phyloP scores from a whole-genome alignment of 1,140 invertebrate genomes.

The Sycophaga agraensis region DNA sequence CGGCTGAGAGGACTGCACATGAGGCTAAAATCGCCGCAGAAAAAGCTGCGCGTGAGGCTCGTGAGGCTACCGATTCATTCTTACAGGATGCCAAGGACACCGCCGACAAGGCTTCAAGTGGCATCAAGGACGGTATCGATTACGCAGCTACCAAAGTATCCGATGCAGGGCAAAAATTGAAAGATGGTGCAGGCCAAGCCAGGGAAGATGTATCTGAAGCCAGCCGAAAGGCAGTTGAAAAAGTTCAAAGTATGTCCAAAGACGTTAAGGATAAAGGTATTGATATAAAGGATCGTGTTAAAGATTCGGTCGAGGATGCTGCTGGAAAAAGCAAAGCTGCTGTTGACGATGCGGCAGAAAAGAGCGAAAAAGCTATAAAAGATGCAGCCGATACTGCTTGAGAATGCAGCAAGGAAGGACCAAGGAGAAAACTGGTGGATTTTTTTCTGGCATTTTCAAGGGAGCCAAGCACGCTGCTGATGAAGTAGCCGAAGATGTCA shows the following conservation, averaged over 20 bases:
- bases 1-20: background rate
- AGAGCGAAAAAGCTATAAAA: background rate
- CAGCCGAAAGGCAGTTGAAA: constrained; percentile 1
- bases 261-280: constrained; percentile 4
- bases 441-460: constrained; percentile 27
- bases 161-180: background rate
- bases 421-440: constrained; percentile 31
- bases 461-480: constrained; percentile 19
- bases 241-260: constrained; percentile 24
- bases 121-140: constrained; percentile 27
- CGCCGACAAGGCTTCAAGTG: background rate
- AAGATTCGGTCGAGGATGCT: background rate
- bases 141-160: background rate
- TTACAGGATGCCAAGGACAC: background rate
- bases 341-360: background rate
- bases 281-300: constrained; percentile 31
- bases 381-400: constrained; percentile 30
- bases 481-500: background rate
- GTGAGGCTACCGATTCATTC: no score
- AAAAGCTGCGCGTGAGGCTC: constrained; percentile 13
- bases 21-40: constrained; percentile 34
- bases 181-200: background rate
- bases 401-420: constrained; percentile 35
- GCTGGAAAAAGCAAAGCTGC: background rate
- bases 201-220: no score